phyloP scores from a whole-genome alignment of 2,888 invertebrate genomes.

The Gastrophysa polygoni region DNA sequence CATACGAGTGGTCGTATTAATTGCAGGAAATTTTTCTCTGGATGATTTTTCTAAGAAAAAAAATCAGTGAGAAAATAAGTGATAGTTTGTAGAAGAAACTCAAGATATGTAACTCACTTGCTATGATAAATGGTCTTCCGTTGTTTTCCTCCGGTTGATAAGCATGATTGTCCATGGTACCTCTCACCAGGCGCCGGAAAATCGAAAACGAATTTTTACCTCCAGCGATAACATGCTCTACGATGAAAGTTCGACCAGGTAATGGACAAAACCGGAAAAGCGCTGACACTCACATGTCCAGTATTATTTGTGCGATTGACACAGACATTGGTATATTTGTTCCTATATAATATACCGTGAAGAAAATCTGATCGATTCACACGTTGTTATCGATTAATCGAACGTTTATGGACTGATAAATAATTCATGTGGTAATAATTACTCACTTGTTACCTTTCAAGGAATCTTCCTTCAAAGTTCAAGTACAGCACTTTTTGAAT shows the following conservation, averaged over 20 bases:
- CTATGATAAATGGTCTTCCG: conserved; percentile 36
- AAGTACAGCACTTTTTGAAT: background rate
- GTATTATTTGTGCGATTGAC: conserved; percentile 23
- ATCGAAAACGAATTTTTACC: conserved; percentile 3
- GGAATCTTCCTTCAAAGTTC: conserved; percentile 16
- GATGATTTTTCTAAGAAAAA: no score
- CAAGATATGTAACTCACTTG: conserved; percentile 31
- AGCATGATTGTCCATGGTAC: conserved; percentile 43
- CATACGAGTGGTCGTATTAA: no score
- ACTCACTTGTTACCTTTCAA: conserved; percentile 6
- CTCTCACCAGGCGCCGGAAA: background rate
- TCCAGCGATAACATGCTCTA: conserved; percentile 5
- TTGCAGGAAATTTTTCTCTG: no score
- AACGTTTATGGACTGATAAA: conserved; percentile 22
- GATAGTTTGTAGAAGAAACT: no score
- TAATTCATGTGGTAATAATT: conserved; percentile 19
- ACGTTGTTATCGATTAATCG: conserved; percentile 21
- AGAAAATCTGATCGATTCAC: conserved; percentile 20
- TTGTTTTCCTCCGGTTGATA: conserved; percentile 41
- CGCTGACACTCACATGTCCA: conserved; percentile 11
- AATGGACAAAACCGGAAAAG: conserved; percentile 16
- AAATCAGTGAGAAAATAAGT: no score
- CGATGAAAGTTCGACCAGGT: conserved; percentile 16
- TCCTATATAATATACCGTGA: no score
- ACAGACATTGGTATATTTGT: conserved; percentile 10